Evolutionary conservation across 2,888 invertebrate species (phyloP).

Genomic region (Meiosimyza platycephala): DNA sequence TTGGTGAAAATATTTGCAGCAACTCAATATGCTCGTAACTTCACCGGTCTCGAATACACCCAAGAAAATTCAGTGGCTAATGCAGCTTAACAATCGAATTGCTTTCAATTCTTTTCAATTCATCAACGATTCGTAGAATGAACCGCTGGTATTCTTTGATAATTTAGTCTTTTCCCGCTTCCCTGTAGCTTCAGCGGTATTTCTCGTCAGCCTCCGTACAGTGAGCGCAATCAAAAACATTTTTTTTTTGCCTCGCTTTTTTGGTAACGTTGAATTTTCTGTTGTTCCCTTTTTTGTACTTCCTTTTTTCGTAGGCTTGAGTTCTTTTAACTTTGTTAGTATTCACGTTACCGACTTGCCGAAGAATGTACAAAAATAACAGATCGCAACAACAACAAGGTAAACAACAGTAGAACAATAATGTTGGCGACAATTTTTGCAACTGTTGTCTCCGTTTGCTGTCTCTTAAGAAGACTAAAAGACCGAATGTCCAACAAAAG

Average conservation of each 20-base stretch:
- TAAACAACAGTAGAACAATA: slow-evolving; percentile 28
- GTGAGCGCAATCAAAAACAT: slow-evolving; percentile 20
- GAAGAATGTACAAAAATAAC: slow-evolving; percentile 19
- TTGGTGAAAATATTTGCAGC: slow-evolving; percentile 15
- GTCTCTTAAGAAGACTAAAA: slow-evolving; percentile 42
- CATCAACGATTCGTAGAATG: slow-evolving; percentile 32
- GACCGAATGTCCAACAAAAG: background rate
- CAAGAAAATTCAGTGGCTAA: background rate
- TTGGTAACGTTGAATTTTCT: background rate
- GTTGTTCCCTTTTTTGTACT: background rate
- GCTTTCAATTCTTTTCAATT: slow-evolving; percentile 33
- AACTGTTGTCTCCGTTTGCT: slow-evolving; percentile 44
- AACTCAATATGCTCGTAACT: background rate
- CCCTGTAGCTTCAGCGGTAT: background rate
- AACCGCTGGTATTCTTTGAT: slow-evolving; percentile 14
- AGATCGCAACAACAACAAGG: slow-evolving; percentile 1
- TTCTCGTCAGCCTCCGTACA: background rate
- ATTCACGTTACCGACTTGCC: background rate
- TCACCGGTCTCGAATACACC: slow-evolving; percentile 26
- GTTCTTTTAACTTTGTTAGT: background rate
- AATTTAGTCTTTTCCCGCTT: slow-evolving; percentile 9
- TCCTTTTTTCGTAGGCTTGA: background rate
- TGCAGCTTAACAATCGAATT: slow-evolving; percentile 25
- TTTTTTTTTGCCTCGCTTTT: slow-evolving; percentile 9
- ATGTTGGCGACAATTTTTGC: slow-evolving; percentile 62